phyloP scores from a whole-genome alignment of 1,140 invertebrate species.

The Callitettix versicolor region DNA sequence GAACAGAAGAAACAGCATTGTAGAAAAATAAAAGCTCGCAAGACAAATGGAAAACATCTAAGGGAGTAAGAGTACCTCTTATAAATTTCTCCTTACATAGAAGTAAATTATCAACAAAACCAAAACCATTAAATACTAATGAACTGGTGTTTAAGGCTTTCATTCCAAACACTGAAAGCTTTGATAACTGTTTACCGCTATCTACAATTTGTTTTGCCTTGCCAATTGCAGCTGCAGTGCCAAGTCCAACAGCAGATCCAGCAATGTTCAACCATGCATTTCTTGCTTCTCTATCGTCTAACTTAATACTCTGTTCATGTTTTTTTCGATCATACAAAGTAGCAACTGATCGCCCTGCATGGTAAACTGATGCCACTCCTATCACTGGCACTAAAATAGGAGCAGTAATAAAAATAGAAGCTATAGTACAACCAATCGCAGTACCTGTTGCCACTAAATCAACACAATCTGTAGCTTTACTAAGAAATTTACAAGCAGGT shows the following conservation, averaged over 20 bases:
- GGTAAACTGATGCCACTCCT: neutral
- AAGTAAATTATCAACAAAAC: neutral
- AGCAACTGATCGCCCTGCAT: neutral
- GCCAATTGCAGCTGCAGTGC: neutral
- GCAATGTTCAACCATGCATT: conserved; percentile 5
- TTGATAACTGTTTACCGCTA: neutral
- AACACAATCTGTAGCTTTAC: neutral
- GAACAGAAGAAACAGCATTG: conserved; percentile 3
- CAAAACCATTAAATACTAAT: conserved; percentile 1
- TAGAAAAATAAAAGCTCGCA: conserved; percentile 5
- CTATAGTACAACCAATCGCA: neutral
- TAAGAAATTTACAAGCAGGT: neutral
- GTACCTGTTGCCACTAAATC: neutral
- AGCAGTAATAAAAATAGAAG: neutral
- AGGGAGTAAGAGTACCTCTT: neutral
- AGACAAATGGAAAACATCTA: conserved; percentile 6
- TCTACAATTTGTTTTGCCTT: neutral
- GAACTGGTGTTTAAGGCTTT: neutral
- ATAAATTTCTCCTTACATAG: neutral
- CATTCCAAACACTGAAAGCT: neutral
- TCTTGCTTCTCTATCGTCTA: conserved; percentile 5
- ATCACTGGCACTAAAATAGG: neutral
- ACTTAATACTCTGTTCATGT: neutral
- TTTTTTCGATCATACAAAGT: conserved; percentile 1
- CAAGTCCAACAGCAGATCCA: neutral